phyloP scores from a whole-genome alignment of 1,140 invertebrate species.

The Dufourea novaeangliae region DNA sequence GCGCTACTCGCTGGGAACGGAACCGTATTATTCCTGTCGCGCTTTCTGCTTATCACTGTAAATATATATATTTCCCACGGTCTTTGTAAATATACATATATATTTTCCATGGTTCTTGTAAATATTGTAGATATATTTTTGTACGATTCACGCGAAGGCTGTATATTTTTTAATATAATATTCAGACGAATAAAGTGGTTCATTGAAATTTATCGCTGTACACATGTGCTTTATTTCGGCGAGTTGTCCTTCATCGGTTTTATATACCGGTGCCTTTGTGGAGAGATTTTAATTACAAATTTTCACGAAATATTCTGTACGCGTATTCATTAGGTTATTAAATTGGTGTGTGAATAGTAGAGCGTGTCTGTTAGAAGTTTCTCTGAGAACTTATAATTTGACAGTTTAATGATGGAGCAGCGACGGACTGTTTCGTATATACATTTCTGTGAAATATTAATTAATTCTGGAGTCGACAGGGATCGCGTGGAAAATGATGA shows the following conservation, averaged over 20 bases:
- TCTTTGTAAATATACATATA: constrained; percentile 29
- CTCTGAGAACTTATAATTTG: neutral
- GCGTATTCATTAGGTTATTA: neutral
- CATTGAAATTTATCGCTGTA: neutral
- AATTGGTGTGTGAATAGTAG: neutral
- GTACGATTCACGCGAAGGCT: constrained; percentile 23
- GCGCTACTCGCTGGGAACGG: too few species aligned
- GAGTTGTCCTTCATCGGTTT: neutral
- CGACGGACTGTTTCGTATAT: neutral
- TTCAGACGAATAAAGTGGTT: constrained; percentile 45
- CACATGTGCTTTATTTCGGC: too few species aligned
- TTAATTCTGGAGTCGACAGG: neutral
- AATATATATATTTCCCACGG: constrained; percentile 2
- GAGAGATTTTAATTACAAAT: too few species aligned
- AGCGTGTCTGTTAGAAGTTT: too few species aligned
- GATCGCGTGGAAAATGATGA: neutral
- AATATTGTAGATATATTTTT: constrained; percentile 66
- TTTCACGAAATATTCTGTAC: too few species aligned
- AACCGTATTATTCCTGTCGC: neutral
- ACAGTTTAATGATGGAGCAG: neutral
- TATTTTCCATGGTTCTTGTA: constrained; percentile 53
- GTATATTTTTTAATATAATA: constrained; percentile 64
- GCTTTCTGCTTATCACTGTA: constrained; percentile 10
- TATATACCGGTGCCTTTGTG: too few species aligned
- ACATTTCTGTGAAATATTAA: neutral